Evolutionary conservation across 64 coral and sea anemone species (phyloP).

Genomic region (Catalaphyllia jardinei): DNA sequence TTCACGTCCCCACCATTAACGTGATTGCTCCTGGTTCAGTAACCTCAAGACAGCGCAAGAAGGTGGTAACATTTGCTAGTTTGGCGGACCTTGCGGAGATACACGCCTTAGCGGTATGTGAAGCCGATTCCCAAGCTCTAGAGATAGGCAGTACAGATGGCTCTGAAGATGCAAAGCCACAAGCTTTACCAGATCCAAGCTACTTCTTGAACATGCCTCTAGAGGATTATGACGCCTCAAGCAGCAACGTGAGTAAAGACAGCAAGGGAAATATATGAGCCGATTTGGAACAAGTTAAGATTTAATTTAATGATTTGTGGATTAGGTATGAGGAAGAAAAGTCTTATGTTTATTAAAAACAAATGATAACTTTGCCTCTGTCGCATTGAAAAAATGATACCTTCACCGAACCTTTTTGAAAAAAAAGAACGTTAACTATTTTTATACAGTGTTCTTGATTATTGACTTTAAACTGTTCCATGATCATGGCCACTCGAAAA

Average conservation of each 20-base stretch:
- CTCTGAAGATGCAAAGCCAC: not conserved
- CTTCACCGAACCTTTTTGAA: too few relatives aligned
- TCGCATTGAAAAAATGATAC: too few relatives aligned
- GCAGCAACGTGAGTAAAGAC: slow-evolving; percentile 46
- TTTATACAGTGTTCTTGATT: too few relatives aligned
- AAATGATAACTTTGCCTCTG: too few relatives aligned
- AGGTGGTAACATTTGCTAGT: slow-evolving; percentile 33
- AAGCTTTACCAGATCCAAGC: not conserved
- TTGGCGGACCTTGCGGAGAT: slow-evolving; percentile 13
- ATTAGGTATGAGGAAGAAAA: too few relatives aligned
- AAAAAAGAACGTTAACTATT: too few relatives aligned
- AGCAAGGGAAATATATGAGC: too few relatives aligned
- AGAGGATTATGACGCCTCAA: slow-evolving; percentile 45
- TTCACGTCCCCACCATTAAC: not conserved
- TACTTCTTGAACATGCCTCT: slow-evolving; percentile 42
- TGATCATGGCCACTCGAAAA: too few relatives aligned
- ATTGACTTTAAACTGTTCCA: too few relatives aligned
- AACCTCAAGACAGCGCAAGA: not conserved
- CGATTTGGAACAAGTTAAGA: not conserved
- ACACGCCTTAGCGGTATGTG: not conserved
- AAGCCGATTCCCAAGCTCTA: not conserved
- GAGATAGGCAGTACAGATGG: not conserved
- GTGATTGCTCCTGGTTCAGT: not conserved
- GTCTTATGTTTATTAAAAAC: too few relatives aligned
- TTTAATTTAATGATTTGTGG: too few relatives aligned